Evolutionary conservation across 23 tunicate genomes (phyloP).

Genomic region (Trididemnum nubilum): DNA sequence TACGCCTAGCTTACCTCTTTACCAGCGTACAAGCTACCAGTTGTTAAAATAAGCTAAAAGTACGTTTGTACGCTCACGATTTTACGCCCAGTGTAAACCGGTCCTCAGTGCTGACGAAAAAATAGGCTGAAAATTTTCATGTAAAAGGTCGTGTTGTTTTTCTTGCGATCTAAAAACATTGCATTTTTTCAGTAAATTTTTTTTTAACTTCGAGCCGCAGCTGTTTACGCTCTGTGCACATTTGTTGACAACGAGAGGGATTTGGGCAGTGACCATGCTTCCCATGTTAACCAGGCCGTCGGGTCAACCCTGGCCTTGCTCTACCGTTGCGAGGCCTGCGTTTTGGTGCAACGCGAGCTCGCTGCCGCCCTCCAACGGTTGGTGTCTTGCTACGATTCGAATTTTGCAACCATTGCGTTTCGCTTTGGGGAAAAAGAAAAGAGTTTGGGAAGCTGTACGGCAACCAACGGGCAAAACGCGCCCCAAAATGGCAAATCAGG

Average conservation of each 20-base stretch:
- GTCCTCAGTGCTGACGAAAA: too few species aligned
- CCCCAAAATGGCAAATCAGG: background rate
- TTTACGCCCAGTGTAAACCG: too few species aligned
- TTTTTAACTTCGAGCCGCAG: conserved; percentile 88
- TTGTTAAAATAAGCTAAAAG: too few species aligned
- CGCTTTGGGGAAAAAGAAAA: conserved; percentile 77
- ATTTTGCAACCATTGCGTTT: conserved; percentile 76
- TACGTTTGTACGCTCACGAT: too few species aligned
- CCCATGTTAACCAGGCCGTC: conserved; percentile 82
- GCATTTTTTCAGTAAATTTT: background rate
- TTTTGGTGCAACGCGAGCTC: conserved; percentile 75
- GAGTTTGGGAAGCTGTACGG: background rate
- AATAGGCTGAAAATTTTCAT: too few species aligned
- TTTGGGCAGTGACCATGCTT: conserved; percentile 84
- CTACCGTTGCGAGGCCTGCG: conserved; percentile 62
- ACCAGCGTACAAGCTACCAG: too few species aligned
- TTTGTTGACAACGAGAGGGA: conserved; percentile 86
- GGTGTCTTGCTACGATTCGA: conserved; percentile 82
- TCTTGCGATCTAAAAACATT: too few species aligned
- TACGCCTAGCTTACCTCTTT: too few species aligned
- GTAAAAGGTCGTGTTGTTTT: too few species aligned
- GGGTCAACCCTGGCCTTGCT: conserved; percentile 71
- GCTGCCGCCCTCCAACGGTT: conserved; percentile 78
- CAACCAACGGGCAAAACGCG: background rate
- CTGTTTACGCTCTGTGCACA: conserved; percentile 88